Percentiles rank a stretch among this genome's conserved stretches.
phyloP scores from a whole-genome alignment of 1,140 invertebrate genomes.

The Protaetia brevitarsis region DNA sequence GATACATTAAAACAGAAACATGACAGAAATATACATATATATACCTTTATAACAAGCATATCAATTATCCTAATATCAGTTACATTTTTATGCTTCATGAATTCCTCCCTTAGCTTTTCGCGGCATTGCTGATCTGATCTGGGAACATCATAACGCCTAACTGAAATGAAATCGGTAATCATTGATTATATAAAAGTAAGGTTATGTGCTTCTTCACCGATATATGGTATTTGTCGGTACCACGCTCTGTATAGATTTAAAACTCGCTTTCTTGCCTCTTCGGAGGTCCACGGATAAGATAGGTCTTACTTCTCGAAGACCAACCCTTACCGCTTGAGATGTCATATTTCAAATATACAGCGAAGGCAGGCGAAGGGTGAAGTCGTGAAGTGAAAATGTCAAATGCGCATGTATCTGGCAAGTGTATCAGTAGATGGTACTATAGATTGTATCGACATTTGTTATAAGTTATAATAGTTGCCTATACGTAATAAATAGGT shows the following conservation, averaged over 20 bases:
- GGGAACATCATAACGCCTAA: slow-evolving; percentile 74
- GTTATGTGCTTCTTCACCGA: slow-evolving; percentile 54
- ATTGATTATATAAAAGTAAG: slow-evolving; percentile 36
- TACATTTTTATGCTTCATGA: slow-evolving; percentile 71
- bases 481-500: no score
- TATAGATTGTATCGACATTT: no score
- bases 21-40: slow-evolving; percentile 19
- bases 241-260: slow-evolving; percentile 86
- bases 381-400: no score
- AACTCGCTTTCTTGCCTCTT: slow-evolving; percentile 76
- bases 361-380: no score
- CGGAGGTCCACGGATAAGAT: slow-evolving; percentile 72
- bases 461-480: no score
- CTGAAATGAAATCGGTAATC: slow-evolving; percentile 57
- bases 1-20: not conserved
- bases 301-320: slow-evolving; percentile 69
- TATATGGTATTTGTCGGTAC: slow-evolving; percentile 75
- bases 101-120: slow-evolving; percentile 76
- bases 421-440: no score
- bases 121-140: slow-evolving; percentile 64
- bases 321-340: slow-evolving; percentile 47
- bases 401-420: no score
- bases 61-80: slow-evolving; percentile 87
- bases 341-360: no score
- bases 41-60: slow-evolving; percentile 85